These are phyloP conservation scores for Pongo abelii DNA, from an alignment of 2,113 vertebrate genomes.

Conservation along the genomic window DNA sequence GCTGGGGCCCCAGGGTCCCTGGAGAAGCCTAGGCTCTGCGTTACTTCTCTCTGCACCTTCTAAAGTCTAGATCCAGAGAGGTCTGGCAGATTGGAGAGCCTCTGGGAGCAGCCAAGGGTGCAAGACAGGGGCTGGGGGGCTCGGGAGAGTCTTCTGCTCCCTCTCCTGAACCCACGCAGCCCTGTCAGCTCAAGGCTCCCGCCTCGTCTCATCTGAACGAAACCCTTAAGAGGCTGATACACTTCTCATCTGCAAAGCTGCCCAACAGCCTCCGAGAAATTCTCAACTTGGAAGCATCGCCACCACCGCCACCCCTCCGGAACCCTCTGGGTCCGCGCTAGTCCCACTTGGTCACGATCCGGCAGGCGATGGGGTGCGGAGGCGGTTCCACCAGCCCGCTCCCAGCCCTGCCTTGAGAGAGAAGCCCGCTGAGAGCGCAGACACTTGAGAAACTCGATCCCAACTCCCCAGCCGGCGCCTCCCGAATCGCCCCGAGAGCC, in stretches of 20 bases:
- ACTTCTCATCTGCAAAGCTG: not conserved
- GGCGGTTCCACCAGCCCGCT: not conserved
- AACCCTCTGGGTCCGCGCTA: not conserved
- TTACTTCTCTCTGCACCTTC: not conserved
- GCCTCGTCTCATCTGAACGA: not conserved
- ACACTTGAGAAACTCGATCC: not conserved
- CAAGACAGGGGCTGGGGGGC: not conserved
- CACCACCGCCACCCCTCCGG: not conserved
- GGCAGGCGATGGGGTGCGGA: not conserved
- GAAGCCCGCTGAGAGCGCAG: not conserved
- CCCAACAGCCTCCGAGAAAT: not conserved
- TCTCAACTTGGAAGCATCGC: not conserved
- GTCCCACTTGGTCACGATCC: not conserved
- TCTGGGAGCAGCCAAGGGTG: not conserved
- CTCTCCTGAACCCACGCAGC: not conserved
- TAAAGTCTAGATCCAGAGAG: not conserved
- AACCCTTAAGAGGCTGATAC: not conserved
- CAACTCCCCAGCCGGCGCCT: not conserved
- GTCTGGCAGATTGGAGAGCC: not conserved
- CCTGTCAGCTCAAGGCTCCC: not conserved
- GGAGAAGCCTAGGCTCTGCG: not conserved
- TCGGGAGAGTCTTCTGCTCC: not conserved
- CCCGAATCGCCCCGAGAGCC: not conserved
- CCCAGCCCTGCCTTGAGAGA: accelerated
- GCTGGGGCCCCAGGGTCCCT: not conserved